Percentiles rank a stretch among this genome's conserved stretches.
Evolutionary conservation across 2,888 invertebrate species (phyloP).

Genomic region (Pantelozetes paolii): DNA sequence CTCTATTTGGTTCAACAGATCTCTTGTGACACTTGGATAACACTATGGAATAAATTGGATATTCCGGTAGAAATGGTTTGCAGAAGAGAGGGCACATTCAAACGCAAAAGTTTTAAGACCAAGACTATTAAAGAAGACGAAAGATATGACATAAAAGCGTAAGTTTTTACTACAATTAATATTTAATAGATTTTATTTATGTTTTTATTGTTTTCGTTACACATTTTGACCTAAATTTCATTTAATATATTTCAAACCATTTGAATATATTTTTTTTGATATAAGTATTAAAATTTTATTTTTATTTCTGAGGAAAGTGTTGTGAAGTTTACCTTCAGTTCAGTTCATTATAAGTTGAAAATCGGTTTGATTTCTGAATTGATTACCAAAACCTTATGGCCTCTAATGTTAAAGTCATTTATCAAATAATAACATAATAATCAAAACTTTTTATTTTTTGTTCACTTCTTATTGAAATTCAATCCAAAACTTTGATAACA

Average conservation of each 20-base stretch:
- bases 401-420: too few species aligned
- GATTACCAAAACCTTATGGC: too few species aligned
- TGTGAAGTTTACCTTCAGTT: conserved; percentile 12
- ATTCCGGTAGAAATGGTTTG: conserved; percentile 36
- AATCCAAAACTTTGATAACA: too few species aligned
- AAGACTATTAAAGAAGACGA: conserved; percentile 37
- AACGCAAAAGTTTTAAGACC: conserved; percentile 32
- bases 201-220: not conserved
- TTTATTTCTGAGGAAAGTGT: not conserved
- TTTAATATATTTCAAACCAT: too few species aligned
- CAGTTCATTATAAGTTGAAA: not conserved
- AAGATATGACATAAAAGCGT: conserved; percentile 42
- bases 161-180: not conserved
- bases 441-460: too few species aligned
- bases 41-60: conserved; percentile 40
- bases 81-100: conserved; percentile 27
- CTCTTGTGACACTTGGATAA: conserved; percentile 40
- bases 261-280: too few species aligned
- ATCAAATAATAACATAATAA: too few species aligned
- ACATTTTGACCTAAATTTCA: not conserved
- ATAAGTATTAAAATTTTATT: not conserved
- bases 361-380: not conserved
- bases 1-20: not conserved
- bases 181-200: not conserved
- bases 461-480: too few species aligned